These are phyloP conservation scores for Melanocharis versteri DNA, from an alignment of 2,113 vertebrate genomes.

Conservation along the genomic window DNA sequence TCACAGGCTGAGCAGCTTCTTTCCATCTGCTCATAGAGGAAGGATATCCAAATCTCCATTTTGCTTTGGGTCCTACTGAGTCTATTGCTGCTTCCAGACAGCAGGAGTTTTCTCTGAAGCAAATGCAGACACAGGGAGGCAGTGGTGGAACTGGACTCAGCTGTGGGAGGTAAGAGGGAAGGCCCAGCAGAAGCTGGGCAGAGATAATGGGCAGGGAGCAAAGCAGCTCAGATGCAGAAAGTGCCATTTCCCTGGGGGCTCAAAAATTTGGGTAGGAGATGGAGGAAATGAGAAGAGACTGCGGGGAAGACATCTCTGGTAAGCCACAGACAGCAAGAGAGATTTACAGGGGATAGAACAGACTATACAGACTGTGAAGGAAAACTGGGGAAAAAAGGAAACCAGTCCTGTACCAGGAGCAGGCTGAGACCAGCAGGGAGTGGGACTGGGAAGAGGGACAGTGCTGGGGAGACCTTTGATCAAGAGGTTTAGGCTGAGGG, in stretches of 20 bases:
- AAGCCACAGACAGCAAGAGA: background rate
- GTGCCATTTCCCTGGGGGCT: background rate
- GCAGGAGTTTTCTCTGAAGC: background rate
- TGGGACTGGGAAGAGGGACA: background rate
- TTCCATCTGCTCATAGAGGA: background rate
- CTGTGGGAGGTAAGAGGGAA: background rate
- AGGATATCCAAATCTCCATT: background rate
- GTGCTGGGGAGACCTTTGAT: background rate
- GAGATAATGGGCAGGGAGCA: background rate
- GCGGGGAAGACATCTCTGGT: background rate
- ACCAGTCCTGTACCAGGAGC: background rate
- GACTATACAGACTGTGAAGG: background rate
- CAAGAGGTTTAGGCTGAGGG: background rate
- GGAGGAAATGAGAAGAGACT: background rate
- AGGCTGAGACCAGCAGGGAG: background rate
- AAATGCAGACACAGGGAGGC: background rate
- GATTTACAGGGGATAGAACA: background rate
- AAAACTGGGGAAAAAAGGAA: background rate
- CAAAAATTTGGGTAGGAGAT: background rate
- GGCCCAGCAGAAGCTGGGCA: background rate
- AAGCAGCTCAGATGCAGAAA: background rate
- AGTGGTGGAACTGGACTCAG: background rate
- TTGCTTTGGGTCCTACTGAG: background rate
- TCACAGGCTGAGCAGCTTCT: background rate
- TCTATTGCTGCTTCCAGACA: background rate